phyloP scores from a whole-genome alignment of 2,888 invertebrate genomes.

The Lasius fuliginosus region DNA sequence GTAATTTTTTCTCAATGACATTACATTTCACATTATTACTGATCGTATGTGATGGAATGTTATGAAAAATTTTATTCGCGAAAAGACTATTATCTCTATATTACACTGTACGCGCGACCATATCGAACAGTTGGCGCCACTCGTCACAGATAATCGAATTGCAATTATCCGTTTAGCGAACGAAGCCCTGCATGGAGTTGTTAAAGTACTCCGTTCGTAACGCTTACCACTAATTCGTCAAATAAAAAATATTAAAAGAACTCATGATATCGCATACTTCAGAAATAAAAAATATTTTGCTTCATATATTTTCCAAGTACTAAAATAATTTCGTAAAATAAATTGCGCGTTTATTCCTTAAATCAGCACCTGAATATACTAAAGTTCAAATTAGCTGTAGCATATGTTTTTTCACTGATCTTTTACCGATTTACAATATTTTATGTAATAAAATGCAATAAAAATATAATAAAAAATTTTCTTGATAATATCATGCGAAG shows the following conservation, averaged over 20 bases:
- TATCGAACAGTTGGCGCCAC: slow-evolving; percentile 31
- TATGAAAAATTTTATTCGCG: slow-evolving; percentile 62
- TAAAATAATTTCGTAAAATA: neutral
- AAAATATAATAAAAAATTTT: neutral
- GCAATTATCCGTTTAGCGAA: slow-evolving; percentile 84
- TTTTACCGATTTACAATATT: neutral
- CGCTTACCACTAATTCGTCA: slow-evolving; percentile 59
- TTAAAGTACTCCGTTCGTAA: slow-evolving; percentile 66
- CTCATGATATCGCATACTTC: neutral
- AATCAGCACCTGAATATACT: neutral
- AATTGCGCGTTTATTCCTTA: neutral
- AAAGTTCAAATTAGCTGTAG: neutral
- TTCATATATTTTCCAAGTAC: neutral
- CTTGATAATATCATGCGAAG: too few species aligned
- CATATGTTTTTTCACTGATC: neutral
- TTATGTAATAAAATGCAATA: neutral
- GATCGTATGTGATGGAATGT: slow-evolving; percentile 22
- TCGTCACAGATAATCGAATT: slow-evolving; percentile 82
- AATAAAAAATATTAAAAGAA: slow-evolving; percentile 62
- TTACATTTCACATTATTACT: neutral
- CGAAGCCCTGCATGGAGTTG: slow-evolving; percentile 80
- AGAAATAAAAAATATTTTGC: neutral
- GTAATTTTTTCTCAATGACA: neutral
- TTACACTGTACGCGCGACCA: slow-evolving; percentile 51
- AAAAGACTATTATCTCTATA: slow-evolving; percentile 59